Evolutionary conservation across 2,113 vertebrate genomes (phyloP), one percentile per base, ranked within the genome.

Genomic region (Gobio gobio): DNA sequence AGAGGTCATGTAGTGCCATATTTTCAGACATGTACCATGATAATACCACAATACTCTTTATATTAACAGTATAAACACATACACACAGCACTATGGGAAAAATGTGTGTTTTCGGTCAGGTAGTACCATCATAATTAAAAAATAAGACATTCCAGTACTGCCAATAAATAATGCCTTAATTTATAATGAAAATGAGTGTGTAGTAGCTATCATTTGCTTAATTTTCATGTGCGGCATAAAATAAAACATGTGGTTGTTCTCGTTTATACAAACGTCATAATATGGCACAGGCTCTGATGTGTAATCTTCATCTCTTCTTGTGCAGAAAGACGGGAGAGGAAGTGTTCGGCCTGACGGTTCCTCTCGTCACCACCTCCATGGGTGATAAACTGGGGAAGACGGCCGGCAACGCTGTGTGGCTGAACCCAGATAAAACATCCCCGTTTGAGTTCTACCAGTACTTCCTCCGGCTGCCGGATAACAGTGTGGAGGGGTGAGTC

Each of bases 301-400:
- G 64, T 68, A 3, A 10, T 54, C 45, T 43, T 29, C 33, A 49
- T 13, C 14, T 2, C 85, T 26, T 83, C 36, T 82, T 10, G 29
- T 78, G 24, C 89, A 99, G 98, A 89, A 91, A 95, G 85, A 97
- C 95, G 5, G 96, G 96, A 26, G 92, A 97, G 89, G 96, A 97
- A 24, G 98, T 97, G 10, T 99, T 95, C 83, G 97, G 98, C 86
- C 96, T 99, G 88, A 97, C 96, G 3, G 87, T 98, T 24, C 98
- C 98, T 0, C 93, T 99, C 61, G 95, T 99, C 86, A 99, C 97
- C 70, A 99, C 92, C 86, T 94, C 96, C 6, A 88, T 94, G 9
- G 98, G 98, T 10, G 96, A 98, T 88, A 99, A 99, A 88, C 91
- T 99, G 91, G 98, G 98, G 2, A 99, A 99, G 90, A 97, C 97